Conservation (phyloP, 2,113 vertebrate genomes). For the Takifugu flavidus region DNA sequence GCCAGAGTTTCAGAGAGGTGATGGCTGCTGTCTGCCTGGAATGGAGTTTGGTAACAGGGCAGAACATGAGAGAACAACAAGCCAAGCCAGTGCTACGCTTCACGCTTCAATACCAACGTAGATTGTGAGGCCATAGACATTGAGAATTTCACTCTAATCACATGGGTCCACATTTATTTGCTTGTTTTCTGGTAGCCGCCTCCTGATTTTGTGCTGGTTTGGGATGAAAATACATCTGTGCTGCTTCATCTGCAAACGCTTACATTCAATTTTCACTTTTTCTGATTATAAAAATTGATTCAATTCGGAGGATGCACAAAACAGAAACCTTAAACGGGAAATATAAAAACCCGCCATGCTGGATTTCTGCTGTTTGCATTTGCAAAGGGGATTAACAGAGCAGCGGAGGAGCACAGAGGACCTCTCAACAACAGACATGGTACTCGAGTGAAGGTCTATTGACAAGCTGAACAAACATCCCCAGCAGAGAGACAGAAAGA, state of each 20-base stretch:
- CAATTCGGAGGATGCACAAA: background rate
- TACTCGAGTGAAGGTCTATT: conserved; percentile 32
- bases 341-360: conserved; percentile 19
- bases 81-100: background rate
- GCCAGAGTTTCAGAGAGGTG: conserved; percentile 7
- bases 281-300: too few relatives aligned
- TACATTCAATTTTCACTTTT: too few relatives aligned
- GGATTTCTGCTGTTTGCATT: conserved; percentile 35
- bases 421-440: conserved; percentile 45
- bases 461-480: conserved; percentile 70
- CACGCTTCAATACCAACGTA: too few relatives aligned
- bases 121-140: too few relatives aligned
- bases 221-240: too few relatives aligned
- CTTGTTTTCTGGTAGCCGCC: too few relatives aligned
- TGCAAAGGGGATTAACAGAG: conserved; percentile 52
- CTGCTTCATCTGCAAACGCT: too few relatives aligned
- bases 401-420: conserved; percentile 29
- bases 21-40: background rate
- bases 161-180: too few relatives aligned
- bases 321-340: background rate
- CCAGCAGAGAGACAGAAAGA: conserved; percentile 42
- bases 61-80: background rate
- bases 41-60: conserved; percentile 1
- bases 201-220: too few relatives aligned
- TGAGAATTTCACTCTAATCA: too few relatives aligned